Percentiles rank a stretch among this genome's conserved stretches.
These are phyloP conservation scores for Drosophila pullipes DNA, from an alignment of 2,888 invertebrate species.

Conservation along the genomic window DNA sequence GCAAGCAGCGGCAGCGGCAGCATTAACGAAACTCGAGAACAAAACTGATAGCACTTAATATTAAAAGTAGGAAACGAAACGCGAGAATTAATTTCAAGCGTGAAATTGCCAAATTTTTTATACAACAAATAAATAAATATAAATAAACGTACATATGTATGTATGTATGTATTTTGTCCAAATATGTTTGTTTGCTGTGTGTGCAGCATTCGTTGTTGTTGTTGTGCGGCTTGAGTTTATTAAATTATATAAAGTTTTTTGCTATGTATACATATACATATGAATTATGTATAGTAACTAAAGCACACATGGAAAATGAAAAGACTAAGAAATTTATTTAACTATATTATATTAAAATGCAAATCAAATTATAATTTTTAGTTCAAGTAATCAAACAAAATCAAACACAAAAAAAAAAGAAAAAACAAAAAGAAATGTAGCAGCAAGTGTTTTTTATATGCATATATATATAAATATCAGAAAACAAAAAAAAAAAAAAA, in stretches of 20 bases:
- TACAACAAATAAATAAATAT: slow-evolving; percentile 2
- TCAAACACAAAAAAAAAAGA: slow-evolving; percentile 17
- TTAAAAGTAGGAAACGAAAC: slow-evolving; percentile 10
- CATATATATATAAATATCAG: slow-evolving; percentile 31
- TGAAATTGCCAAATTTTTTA: slow-evolving; percentile 67
- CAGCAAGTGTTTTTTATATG: slow-evolving; percentile 55
- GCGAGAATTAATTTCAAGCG: slow-evolving; percentile 15
- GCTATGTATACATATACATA: slow-evolving; percentile 70
- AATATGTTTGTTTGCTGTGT: slow-evolving; percentile 24
- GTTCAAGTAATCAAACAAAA: slow-evolving; percentile 55
- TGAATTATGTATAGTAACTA: slow-evolving; percentile 73
- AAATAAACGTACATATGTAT: slow-evolving; percentile 6
- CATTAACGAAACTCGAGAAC: slow-evolving; percentile 48
- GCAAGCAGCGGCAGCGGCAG: not conserved
- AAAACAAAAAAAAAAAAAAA: slow-evolving; percentile 10
- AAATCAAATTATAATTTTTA: slow-evolving; percentile 68
- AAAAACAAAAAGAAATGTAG: slow-evolving; percentile 25
- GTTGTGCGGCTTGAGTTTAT: slow-evolving; percentile 46
- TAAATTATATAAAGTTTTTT: slow-evolving; percentile 74
- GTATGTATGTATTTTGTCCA: slow-evolving; percentile 11
- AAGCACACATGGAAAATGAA: slow-evolving; percentile 82
- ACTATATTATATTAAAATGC: slow-evolving; percentile 56
- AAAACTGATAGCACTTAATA: slow-evolving; percentile 54
- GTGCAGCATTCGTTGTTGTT: slow-evolving; percentile 37
- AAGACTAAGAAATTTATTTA: slow-evolving; percentile 80